Conservation (phyloP, 1,140 invertebrate genomes). For the Steinernema feltiae region DNA sequence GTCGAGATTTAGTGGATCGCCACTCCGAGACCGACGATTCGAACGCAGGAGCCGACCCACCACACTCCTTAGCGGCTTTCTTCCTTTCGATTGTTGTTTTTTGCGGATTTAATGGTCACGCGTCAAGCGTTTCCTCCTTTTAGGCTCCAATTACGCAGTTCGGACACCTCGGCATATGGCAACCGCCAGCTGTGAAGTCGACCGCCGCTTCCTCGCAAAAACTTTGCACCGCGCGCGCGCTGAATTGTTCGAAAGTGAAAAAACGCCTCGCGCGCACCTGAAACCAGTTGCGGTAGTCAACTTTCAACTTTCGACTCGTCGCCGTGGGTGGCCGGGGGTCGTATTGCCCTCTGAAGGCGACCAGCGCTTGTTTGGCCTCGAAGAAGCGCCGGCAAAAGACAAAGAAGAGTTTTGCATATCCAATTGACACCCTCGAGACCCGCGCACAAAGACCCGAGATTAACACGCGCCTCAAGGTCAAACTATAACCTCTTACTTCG, state of each 20-base stretch:
- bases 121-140: not conserved
- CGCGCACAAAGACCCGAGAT: not conserved
- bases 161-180: constrained; percentile 13
- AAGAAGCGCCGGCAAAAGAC: not conserved
- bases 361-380: not conserved
- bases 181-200: not conserved
- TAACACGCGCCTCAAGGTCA: not conserved
- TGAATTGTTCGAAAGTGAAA: not conserved
- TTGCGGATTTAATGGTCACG: not conserved
- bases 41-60: too few relatives aligned
- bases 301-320: constrained; percentile 7
- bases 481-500: too few relatives aligned
- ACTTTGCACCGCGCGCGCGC: not conserved
- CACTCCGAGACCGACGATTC: too few relatives aligned
- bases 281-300: not conserved
- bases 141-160: not conserved
- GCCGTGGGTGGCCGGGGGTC: not conserved
- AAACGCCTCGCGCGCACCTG: not conserved
- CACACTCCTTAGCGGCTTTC: not conserved
- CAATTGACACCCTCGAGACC: not conserved
- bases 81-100: not conserved
- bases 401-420: not conserved
- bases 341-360: not conserved
- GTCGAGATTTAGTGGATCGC: not conserved
- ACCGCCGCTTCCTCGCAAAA: not conserved